Evolutionary conservation across 2,113 vertebrate species (phyloP).

Genomic region (Tiliqua scincoides): DNA sequence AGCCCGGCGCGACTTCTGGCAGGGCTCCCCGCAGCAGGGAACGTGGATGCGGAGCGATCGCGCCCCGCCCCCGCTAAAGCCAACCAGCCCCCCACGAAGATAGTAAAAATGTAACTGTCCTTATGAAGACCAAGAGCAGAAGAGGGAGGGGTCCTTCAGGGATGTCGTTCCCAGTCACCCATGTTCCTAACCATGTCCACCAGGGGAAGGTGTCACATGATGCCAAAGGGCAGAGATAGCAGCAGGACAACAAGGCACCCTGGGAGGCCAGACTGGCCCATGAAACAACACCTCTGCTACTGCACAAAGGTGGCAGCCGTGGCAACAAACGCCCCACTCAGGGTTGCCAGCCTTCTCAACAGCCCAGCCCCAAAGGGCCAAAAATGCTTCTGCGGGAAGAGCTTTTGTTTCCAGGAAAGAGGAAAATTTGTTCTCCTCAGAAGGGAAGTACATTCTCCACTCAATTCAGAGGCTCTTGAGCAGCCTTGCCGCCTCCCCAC

Average conservation of each 20-base stretch:
- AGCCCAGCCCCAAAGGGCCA: background rate
- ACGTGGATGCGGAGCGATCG: no score
- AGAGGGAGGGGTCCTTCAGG: background rate
- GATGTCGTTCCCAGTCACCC: background rate
- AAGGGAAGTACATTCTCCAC: background rate
- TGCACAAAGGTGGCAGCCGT: no score
- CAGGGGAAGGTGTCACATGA: background rate
- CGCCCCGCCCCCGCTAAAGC: no score
- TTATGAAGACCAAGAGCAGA: background rate
- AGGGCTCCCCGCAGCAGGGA: no score
- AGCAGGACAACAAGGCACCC: background rate
- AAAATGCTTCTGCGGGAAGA: background rate
- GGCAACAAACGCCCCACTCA: no score
- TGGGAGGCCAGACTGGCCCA: background rate
- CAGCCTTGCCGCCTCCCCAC: no score
- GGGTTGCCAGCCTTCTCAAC: background rate
- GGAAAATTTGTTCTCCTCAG: no score
- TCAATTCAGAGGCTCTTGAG: background rate
- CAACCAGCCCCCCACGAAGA: background rate
- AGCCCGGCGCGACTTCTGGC: no score
- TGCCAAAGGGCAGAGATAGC: conserved; percentile 7
- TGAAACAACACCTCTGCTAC: no score
- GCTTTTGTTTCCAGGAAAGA: background rate
- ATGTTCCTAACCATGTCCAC: background rate
- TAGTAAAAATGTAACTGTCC: background rate